These are phyloP conservation scores for Azemiops feae DNA, from an alignment of 2,113 vertebrate species.

Conservation along the genomic window DNA sequence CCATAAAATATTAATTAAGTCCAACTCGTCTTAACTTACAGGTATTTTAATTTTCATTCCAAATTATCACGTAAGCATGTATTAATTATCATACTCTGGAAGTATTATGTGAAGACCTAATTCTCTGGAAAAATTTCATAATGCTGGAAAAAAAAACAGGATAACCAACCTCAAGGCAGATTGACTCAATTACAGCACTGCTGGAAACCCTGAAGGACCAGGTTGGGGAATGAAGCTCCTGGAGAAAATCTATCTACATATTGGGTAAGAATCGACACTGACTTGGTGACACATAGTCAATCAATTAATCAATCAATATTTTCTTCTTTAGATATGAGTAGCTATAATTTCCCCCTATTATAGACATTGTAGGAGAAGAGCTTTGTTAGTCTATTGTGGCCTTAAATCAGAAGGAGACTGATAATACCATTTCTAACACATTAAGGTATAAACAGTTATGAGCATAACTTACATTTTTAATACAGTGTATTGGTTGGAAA, in stretches of 20 bases:
- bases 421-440: background rate
- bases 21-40: background rate
- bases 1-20: background rate
- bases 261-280: background rate
- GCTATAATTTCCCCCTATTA: conserved; percentile 13
- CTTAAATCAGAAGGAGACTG: background rate
- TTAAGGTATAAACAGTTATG: background rate
- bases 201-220: background rate
- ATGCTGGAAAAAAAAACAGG: background rate
- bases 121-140: background rate
- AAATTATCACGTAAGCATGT: background rate
- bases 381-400: background rate
- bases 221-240: background rate
- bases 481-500: background rate
- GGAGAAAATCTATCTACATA: background rate
- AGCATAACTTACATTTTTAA: background rate
- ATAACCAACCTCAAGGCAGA: background rate
- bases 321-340: background rate
- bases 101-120: background rate
- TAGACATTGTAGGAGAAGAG: background rate
- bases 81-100: background rate
- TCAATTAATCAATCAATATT: background rate
- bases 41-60: background rate
- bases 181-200: background rate
- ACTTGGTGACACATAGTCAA: background rate